Conservation (phyloP, 35 echinoderm and acorn worm genomes). For the Ptychodera flava region DNA sequence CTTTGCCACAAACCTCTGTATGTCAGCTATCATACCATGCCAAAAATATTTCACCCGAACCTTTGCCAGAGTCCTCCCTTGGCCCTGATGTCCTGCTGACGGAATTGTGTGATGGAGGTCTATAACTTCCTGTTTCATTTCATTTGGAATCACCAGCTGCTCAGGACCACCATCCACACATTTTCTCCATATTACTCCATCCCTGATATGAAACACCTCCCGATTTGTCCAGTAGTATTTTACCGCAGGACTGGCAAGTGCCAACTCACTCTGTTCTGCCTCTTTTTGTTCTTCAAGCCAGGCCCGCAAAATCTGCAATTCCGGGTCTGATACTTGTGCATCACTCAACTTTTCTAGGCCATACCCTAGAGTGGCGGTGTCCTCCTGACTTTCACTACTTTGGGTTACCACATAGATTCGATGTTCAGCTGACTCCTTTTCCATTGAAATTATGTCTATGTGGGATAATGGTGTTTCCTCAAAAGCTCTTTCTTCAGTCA, state of each 20-base stretch:
- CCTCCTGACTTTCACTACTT: background rate
- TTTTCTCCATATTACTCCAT: background rate
- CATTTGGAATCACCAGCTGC: constrained; percentile 7
- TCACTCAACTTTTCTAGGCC: background rate
- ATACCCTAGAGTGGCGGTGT: background rate
- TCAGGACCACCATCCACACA: background rate
- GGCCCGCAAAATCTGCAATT: background rate
- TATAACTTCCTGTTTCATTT: background rate
- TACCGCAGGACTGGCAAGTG: background rate
- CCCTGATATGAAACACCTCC: background rate
- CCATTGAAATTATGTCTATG: background rate
- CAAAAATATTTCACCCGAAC: constrained; percentile 31
- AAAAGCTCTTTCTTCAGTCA: background rate
- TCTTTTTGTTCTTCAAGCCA: background rate
- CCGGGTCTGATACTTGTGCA: background rate
- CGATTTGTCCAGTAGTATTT: background rate
- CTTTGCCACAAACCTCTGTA: background rate
- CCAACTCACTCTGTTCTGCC: background rate
- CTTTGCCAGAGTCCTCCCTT: background rate
- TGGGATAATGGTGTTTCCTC: too few relatives aligned
- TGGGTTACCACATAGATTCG: background rate
- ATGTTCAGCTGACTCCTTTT: background rate
- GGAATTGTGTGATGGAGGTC: background rate
- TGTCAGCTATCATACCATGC: constrained; percentile 4
- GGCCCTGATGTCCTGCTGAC: constrained; percentile 1